Evolutionary conservation across 2,113 vertebrate genomes (phyloP).

Genomic region (Empidonax alnorum): DNA sequence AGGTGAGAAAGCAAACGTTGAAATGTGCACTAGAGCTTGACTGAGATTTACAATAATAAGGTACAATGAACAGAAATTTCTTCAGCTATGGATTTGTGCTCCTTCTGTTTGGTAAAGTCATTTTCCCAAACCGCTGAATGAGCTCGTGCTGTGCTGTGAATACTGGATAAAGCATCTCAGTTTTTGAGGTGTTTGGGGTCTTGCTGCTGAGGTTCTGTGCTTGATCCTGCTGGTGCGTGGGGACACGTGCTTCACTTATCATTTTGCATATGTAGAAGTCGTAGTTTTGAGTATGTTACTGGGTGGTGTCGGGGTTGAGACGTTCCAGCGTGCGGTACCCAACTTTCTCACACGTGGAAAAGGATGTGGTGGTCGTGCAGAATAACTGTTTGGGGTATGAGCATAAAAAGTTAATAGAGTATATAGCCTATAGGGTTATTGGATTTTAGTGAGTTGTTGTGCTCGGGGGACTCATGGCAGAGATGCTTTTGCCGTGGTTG

Average conservation of each 20-base stretch:
- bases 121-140: neutral
- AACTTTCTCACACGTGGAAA: neutral
- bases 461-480: neutral
- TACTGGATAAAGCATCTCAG: neutral
- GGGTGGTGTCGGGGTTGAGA: neutral
- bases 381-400: neutral
- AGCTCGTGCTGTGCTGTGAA: neutral
- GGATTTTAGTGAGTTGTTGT: neutral
- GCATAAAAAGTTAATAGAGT: neutral
- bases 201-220: neutral
- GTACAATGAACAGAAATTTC: neutral
- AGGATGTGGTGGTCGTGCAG: neutral
- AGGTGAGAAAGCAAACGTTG: neutral
- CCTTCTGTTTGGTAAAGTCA: neutral
- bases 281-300: neutral
- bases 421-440: neutral
- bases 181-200: neutral
- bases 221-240: neutral
- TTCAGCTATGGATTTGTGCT: neutral
- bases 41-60: neutral
- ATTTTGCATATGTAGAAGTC: neutral
- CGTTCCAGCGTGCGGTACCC: neutral
- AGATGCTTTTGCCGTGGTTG: neutral
- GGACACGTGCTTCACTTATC: neutral
- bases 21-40: neutral